phyloP scores from a whole-genome alignment of 2,797 vertebrate genomes.

The Pristis pectinata region DNA sequence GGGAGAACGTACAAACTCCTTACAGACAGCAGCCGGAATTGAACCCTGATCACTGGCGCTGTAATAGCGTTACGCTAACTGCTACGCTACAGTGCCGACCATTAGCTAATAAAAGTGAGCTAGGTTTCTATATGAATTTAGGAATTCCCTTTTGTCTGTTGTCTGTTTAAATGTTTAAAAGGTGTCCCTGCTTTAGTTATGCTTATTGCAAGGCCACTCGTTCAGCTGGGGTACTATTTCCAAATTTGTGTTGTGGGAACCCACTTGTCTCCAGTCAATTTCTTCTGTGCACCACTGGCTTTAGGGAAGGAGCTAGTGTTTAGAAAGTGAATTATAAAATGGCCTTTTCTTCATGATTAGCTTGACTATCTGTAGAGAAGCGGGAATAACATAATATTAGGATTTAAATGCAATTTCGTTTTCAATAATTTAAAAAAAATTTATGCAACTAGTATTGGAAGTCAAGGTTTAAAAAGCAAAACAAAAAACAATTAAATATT shows the following conservation, averaged over 20 bases:
- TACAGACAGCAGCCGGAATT: too few species aligned
- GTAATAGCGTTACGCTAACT: too few species aligned
- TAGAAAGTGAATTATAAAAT: not conserved
- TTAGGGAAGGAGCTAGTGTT: not conserved
- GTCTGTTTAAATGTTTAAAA: not conserved
- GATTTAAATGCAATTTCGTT: not conserved
- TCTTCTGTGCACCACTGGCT: not conserved
- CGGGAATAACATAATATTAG: not conserved
- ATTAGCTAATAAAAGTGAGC: too few species aligned
- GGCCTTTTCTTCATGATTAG: not conserved
- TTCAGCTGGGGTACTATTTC: not conserved
- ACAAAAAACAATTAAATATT: not conserved
- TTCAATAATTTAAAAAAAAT: not conserved
- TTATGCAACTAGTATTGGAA: not conserved
- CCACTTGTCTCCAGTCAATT: not conserved
- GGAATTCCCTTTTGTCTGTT: not conserved
- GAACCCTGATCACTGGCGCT: too few species aligned
- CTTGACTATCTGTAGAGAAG: not conserved
- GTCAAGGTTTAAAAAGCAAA: not conserved
- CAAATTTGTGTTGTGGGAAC: not conserved
- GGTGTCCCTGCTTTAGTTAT: not conserved
- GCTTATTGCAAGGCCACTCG: not conserved
- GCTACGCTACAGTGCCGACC: too few species aligned
- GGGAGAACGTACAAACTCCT: too few species aligned
- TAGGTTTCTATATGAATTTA: not conserved